A percentile compares a stretch with the other conserved stretches of the same genome.
Conservation (phyloP, 1,140 invertebrate species). For the Chironomus tepperi region DNA sequence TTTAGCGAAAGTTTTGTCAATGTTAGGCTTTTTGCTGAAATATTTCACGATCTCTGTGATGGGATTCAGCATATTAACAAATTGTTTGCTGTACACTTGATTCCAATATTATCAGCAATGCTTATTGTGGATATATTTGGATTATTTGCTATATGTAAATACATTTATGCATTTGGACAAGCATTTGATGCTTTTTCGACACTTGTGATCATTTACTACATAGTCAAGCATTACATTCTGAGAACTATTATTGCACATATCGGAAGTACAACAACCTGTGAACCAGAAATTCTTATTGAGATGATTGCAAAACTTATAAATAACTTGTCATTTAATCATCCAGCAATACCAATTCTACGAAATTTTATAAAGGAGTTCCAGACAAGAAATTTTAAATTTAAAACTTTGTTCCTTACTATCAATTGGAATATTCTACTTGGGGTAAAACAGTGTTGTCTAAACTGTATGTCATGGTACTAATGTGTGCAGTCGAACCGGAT, state of each 20-base stretch:
- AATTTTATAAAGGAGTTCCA: neutral
- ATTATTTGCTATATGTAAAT: too few species aligned
- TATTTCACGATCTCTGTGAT: neutral
- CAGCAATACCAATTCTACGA: neutral
- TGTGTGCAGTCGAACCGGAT: too few species aligned
- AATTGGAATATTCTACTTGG: neutral
- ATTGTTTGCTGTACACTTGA: neutral
- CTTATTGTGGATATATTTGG: neutral
- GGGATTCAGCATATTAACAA: neutral
- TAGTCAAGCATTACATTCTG: too few species aligned
- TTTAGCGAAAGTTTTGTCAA: neutral
- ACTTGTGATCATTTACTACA: too few species aligned
- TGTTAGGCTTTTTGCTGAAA: neutral
- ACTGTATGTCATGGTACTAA: too few species aligned
- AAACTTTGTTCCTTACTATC: neutral
- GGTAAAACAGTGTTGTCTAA: too few species aligned
- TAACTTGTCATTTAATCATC: neutral
- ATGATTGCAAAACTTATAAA: neutral
- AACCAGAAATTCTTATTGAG: neutral
- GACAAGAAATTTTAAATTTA: neutral
- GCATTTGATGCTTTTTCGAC: too few species aligned
- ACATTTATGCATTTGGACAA: too few species aligned
- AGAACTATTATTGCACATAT: neutral
- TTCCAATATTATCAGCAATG: neutral
- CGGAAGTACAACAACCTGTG: neutral